Evolutionary conservation across 2,113 vertebrate species (phyloP).

Genomic region (Candoia aspera): DNA sequence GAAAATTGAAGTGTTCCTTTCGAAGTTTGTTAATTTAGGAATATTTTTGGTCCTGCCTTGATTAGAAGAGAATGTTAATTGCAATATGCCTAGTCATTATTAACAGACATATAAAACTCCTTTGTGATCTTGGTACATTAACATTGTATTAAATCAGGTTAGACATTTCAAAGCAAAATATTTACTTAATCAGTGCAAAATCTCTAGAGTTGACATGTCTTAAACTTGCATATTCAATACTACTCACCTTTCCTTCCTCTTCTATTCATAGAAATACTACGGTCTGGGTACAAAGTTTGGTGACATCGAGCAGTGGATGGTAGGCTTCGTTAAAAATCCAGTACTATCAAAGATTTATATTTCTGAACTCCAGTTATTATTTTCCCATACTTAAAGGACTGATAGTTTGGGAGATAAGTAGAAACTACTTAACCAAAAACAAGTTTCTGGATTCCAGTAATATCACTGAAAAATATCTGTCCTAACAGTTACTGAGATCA

Average conservation of each 20-base stretch:
- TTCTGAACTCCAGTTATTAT: not conserved
- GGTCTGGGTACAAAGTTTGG: constrained; percentile 92
- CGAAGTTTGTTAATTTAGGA: not conserved
- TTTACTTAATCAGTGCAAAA: not conserved
- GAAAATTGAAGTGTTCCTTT: not conserved
- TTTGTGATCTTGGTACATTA: no score
- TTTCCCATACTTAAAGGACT: not conserved
- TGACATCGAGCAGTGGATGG: constrained; percentile 99
- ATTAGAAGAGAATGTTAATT: not conserved
- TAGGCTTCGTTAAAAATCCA: constrained; percentile 71
- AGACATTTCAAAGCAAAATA: not conserved
- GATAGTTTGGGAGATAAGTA: not conserved
- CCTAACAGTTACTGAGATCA: not conserved
- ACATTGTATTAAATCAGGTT: not conserved
- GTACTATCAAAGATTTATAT: not conserved
- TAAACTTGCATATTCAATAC: not conserved
- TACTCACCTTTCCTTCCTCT: constrained; percentile 61
- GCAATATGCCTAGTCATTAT: not conserved
- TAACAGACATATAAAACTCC: no score
- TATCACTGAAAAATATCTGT: not conserved
- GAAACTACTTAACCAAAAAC: not conserved
- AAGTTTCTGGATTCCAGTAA: not conserved
- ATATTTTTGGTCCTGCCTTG: not conserved
- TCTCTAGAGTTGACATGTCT: not conserved
- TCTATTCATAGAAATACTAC: constrained; percentile 90